Percentiles rank a stretch among this genome's conserved stretches.
These are phyloP conservation scores for Sciurus vulgaris DNA, from an alignment of 2,797 vertebrate species.

Conservation along the genomic window DNA sequence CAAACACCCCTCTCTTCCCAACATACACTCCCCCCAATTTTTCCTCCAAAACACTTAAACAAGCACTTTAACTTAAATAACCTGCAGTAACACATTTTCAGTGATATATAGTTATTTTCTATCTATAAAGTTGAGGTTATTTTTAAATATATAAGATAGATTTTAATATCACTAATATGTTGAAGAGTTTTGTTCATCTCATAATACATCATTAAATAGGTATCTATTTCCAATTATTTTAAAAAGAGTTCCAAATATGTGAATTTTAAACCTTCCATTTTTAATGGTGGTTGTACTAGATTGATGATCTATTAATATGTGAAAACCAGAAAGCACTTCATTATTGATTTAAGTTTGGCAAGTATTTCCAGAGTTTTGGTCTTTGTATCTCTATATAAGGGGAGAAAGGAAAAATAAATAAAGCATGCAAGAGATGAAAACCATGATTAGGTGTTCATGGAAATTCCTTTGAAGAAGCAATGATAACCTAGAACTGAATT, in stretches of 20 bases:
- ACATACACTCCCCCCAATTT: neutral
- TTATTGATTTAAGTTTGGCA: neutral
- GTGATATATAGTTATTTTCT: neutral
- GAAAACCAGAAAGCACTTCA: neutral
- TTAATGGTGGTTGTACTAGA: neutral
- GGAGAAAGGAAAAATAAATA: neutral
- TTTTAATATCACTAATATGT: neutral
- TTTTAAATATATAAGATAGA: constrained; percentile 25
- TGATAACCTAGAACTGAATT: neutral
- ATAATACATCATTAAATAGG: neutral
- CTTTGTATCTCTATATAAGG: neutral
- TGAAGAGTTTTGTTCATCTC: neutral
- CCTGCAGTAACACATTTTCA: neutral
- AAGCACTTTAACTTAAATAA: neutral
- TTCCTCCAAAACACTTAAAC: neutral
- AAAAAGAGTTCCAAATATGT: neutral
- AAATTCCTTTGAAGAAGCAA: neutral
- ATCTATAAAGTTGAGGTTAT: neutral
- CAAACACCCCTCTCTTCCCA: neutral
- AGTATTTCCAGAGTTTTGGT: constrained; percentile 1
- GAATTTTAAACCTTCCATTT: neutral
- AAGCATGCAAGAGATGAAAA: neutral
- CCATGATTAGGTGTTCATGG: neutral
- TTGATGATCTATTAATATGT: neutral
- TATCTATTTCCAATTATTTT: neutral